A percentile compares a stretch with the other conserved stretches of the same genome.
Evolutionary conservation across 1,140 invertebrate species (phyloP).

Genomic region (Limonius californicus): DNA sequence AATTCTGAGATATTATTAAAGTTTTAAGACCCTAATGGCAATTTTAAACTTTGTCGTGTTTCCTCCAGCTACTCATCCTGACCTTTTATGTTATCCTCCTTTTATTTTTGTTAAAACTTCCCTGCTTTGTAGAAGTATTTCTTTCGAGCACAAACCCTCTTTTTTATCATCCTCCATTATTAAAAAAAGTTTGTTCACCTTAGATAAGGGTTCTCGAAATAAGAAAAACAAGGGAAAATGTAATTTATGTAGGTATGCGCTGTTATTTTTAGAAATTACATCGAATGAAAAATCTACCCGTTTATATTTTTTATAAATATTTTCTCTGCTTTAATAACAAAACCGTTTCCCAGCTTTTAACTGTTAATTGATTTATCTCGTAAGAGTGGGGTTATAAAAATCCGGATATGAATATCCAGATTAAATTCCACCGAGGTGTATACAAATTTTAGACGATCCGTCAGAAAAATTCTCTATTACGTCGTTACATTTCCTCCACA

Average conservation of each 20-base stretch:
- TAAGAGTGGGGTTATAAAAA: too few relatives aligned
- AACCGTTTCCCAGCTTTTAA: too few relatives aligned
- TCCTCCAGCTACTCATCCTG: background rate
- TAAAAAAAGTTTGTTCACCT: conserved; percentile 22
- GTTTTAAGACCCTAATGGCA: conserved; percentile 11
- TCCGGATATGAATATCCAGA: background rate
- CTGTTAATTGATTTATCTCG: too few relatives aligned
- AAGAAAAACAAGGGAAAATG: conserved; percentile 5
- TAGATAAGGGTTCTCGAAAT: conserved; percentile 20
- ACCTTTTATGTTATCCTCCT: conserved; percentile 11
- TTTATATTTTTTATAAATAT: background rate
- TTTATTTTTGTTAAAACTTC: conserved; percentile 20
- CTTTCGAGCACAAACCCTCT: conserved; percentile 19
- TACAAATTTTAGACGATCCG: conserved; percentile 5
- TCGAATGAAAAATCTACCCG: background rate
- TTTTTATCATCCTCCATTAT: conserved; percentile 21
- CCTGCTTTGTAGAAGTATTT: conserved; percentile 20
- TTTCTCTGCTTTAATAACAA: too few relatives aligned
- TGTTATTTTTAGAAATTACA: conserved; percentile 7
- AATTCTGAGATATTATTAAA: conserved; percentile 4
- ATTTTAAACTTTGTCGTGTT: conserved; percentile 12
- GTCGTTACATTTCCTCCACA: conserved; percentile 11
- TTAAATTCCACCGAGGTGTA: background rate
- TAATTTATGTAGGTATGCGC: background rate
- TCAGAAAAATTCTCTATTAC: conserved; percentile 7